Percentiles rank a stretch among this genome's conserved stretches.
phyloP scores from a whole-genome alignment of 2,888 invertebrate species.

The Amaurobius ferox region DNA sequence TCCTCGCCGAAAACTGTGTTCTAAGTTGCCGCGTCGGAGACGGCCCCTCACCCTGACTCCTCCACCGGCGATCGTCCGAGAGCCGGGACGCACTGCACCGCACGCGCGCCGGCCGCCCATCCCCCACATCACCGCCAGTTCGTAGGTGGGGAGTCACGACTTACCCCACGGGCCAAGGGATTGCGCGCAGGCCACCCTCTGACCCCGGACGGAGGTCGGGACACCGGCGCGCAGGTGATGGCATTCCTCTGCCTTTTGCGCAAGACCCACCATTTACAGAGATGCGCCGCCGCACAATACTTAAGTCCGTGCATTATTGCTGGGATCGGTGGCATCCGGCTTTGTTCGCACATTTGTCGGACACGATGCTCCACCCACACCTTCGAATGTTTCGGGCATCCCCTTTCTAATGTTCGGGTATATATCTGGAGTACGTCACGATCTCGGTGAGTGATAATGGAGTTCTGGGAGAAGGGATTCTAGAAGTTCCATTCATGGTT shows the following conservation, averaged over 20 bases:
- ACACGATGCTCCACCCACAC: conserved; percentile 20
- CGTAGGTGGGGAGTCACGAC: conserved; percentile 70
- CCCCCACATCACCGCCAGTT: neutral
- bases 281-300: neutral
- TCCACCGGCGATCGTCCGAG: no score
- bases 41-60: no score
- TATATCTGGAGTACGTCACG: conserved; percentile 7
- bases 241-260: neutral
- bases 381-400: conserved; percentile 1
- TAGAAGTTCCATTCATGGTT: neutral
- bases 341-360: conserved; percentile 33
- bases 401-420: conserved; percentile 8
- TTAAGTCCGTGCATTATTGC: neutral
- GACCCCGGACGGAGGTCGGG: conserved; percentile 18
- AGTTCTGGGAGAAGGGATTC: neutral
- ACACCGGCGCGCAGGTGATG: neutral
- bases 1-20: no score
- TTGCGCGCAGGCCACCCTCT: conserved; percentile 36
- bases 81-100: conserved; percentile 20
- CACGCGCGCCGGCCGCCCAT: conserved; percentile 27
- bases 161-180: conserved; percentile 50
- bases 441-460: neutral
- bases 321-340: neutral
- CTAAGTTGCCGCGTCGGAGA: no score
- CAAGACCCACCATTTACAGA: neutral